Conservation (phyloP, 2,797 vertebrate genomes). For the Coregonus ussuriensis region DNA sequence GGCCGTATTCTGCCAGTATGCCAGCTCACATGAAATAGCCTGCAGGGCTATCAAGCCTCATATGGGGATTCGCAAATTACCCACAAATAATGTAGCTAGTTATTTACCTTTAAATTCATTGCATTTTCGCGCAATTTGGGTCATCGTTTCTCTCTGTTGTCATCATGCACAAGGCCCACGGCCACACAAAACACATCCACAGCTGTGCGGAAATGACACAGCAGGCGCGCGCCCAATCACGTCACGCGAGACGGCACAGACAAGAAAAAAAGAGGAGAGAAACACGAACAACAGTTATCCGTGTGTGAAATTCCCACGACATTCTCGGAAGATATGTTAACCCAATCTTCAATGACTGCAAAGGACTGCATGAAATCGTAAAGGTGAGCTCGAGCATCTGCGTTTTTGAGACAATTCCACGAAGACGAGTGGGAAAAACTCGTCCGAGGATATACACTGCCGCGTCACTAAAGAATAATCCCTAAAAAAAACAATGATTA, state of each 20-base stretch:
- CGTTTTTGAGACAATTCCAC: slow-evolving; percentile 19
- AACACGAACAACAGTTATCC: slow-evolving; percentile 55
- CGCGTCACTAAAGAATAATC: slow-evolving; percentile 60
- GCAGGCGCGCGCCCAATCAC: slow-evolving; percentile 82
- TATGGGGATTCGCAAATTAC: no score
- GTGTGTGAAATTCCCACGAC: slow-evolving; percentile 34
- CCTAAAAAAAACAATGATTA: slow-evolving; percentile 36
- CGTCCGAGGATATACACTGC: slow-evolving; percentile 55
- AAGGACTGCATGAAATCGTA: slow-evolving; percentile 51
- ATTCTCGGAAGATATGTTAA: slow-evolving; percentile 53
- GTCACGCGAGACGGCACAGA: slow-evolving; percentile 92
- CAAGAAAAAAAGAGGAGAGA: slow-evolving; percentile 62
- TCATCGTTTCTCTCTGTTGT: neutral
- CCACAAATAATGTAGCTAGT: no score
- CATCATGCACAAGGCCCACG: slow-evolving; percentile 6
- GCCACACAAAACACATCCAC: slow-evolving; percentile 67
- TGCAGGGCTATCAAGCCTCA: no score
- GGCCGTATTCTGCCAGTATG: no score
- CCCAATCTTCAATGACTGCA: slow-evolving; percentile 27
- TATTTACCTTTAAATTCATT: no score
- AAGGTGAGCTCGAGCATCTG: slow-evolving; percentile 66
- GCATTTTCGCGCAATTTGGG: neutral
- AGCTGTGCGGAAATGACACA: slow-evolving; percentile 98
- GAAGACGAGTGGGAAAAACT: slow-evolving; percentile 37
- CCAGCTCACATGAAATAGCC: no score